Conservation (phyloP, 2,888 invertebrate species). For the Lydus trimaculatus region DNA sequence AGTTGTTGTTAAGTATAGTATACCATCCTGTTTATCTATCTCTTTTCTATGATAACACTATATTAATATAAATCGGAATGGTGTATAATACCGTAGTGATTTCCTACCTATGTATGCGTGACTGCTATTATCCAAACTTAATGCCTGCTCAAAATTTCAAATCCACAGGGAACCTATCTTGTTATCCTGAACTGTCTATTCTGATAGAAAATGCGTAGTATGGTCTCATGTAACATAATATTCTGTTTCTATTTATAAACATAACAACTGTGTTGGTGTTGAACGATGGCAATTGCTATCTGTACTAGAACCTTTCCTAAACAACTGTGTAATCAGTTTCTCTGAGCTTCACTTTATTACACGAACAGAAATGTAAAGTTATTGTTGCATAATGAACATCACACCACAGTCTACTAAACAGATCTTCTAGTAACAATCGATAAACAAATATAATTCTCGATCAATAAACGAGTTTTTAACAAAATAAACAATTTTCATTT, state of each 20-base stretch:
- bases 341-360: slow-evolving; percentile 7
- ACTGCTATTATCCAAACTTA: slow-evolving; percentile 33
- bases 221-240: slow-evolving; percentile 3
- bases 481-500: neutral
- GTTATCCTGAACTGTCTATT: slow-evolving; percentile 36
- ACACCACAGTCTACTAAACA: neutral
- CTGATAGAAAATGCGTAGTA: slow-evolving; percentile 32
- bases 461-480: neutral
- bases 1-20: neutral
- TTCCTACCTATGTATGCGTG: slow-evolving; percentile 22
- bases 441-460: neutral
- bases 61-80: slow-evolving; percentile 41
- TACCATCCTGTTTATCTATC: slow-evolving; percentile 21
- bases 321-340: slow-evolving; percentile 16
- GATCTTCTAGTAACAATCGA: neutral
- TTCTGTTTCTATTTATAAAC: slow-evolving; percentile 4
- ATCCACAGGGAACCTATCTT: slow-evolving; percentile 34
- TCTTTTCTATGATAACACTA: slow-evolving; percentile 31
- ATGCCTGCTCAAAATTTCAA: slow-evolving; percentile 39
- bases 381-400: slow-evolving; percentile 14
- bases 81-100: slow-evolving; percentile 32
- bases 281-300: neutral
- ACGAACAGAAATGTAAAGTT: slow-evolving; percentile 7
- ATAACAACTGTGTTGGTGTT: neutral
- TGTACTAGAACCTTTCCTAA: slow-evolving; percentile 1